Evolutionary conservation across 2,888 invertebrate species (phyloP), one percentile per base, ranked within the genome.

Genomic region (Hirudinaria manillensis): DNA sequence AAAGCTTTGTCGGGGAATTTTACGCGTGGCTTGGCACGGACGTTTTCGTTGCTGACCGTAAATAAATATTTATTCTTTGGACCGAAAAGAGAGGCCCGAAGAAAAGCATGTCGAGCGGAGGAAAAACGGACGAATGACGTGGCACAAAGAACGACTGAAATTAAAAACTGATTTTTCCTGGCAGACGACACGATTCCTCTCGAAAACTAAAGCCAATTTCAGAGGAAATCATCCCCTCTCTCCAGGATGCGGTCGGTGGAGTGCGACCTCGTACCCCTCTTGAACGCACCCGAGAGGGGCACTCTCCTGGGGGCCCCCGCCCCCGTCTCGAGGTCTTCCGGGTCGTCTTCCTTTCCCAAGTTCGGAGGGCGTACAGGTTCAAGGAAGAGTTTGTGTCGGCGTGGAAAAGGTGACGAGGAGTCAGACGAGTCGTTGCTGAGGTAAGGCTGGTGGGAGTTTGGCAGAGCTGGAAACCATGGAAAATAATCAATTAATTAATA

Each of bases 401-500:
- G 2, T 7, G 10, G 10, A n/a, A 61, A 29, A 27, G 61, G 24
- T 10, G 61, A 61, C 6, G 61, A 61, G 13, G 45, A 45, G 45
- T 45, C 45, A 19, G 61, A 27, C 3, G 61, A 29, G 24, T 61
- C 19, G 24, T 1, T 29, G 3, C 7, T 16, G 61, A 61, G 61
- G 61, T 61, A 61, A 61, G 61, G 61, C 29, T 61, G 61, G 61
- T 61, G 61, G 13, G 61, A 61, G 61, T 61, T 61, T 10, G 61
- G 61, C 7, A 61, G 61, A 61, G 61, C 61, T 61, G 29, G 24
- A 29, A 45, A 45, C 13, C 1, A 45, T 38, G 38, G n/a, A n/a
- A n/a, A n/a, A n/a, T n/a, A n/a, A n/a, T n/a, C n/a, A n/a, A n/a
- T n/a, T n/a, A n/a, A n/a, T n/a, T n/a, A n/a, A n/a, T n/a, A n/a